Percentiles rank a stretch among this genome's conserved stretches.
phyloP scores from a whole-genome alignment of 2,113 vertebrate genomes.

The Tupaia tana region DNA sequence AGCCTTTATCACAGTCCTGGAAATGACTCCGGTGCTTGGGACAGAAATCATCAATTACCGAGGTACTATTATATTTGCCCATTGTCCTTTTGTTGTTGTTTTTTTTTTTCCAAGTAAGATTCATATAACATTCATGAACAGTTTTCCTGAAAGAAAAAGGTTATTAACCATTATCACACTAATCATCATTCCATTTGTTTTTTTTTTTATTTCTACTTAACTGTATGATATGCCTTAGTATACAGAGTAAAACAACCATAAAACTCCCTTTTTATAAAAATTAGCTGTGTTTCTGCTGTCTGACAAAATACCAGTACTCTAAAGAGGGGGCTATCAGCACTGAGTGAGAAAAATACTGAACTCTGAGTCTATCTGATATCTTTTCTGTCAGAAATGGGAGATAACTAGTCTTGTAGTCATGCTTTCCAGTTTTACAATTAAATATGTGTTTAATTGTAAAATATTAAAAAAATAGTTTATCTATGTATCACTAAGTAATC shows the following conservation, averaged over 20 bases:
- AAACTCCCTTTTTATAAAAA: constrained; percentile 7
- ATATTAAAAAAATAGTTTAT: constrained; percentile 33
- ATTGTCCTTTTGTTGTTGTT: constrained; percentile 51
- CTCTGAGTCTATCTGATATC: background rate
- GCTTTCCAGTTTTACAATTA: background rate
- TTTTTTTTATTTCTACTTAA: constrained; percentile 35
- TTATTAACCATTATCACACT: constrained; percentile 26
- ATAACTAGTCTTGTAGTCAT: background rate
- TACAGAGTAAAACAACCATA: background rate
- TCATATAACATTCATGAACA: constrained; percentile 12
- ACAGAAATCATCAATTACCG: constrained; percentile 99
- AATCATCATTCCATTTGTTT: constrained; percentile 28
- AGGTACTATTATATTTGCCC: constrained; percentile 86
- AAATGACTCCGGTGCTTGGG: constrained; percentile 98
- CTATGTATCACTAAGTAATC: constrained; percentile 61
- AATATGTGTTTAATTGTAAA: constrained; percentile 1
- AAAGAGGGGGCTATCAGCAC: background rate
- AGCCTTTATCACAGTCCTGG: constrained; percentile 99
- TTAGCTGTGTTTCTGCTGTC: background rate
- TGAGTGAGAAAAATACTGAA: constrained; percentile 37
- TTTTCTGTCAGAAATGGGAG: constrained; percentile 27
- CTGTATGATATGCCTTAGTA: background rate
- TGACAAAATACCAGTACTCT: background rate
- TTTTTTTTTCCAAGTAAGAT: constrained; percentile 45
- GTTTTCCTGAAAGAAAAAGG: constrained; percentile 22